phyloP scores from a whole-genome alignment of 2,888 invertebrate genomes.

The Cantharis rustica region DNA sequence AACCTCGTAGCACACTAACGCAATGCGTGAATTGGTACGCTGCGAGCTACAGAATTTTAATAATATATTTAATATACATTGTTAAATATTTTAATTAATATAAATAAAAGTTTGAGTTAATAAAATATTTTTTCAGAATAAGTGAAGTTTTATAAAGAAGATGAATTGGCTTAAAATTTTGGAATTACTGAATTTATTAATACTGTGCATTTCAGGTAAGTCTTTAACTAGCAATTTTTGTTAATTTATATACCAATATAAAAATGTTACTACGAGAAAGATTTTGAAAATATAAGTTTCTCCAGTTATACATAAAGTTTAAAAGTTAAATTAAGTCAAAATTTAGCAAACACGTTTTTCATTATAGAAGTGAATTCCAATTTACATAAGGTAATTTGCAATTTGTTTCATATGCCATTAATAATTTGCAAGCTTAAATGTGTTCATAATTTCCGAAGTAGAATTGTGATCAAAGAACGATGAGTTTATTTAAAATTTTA shows the following conservation, averaged over 20 bases:
- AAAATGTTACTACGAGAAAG: background rate
- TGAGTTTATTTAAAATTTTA: background rate
- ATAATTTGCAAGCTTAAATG: background rate
- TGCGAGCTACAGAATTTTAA: background rate
- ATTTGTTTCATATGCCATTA: background rate
- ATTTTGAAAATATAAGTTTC: background rate
- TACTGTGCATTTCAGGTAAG: background rate
- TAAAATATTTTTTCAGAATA: background rate
- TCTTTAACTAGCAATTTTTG: background rate
- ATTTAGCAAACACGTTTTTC: background rate
- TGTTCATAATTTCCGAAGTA: background rate
- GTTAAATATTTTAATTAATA: background rate
- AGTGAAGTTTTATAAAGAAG: constrained; percentile 2
- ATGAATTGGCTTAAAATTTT: background rate
- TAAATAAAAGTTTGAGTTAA: background rate
- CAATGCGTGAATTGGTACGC: background rate
- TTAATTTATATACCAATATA: background rate
- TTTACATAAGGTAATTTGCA: background rate
- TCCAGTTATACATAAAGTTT: background rate
- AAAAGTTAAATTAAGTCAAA: constrained; percentile 1
- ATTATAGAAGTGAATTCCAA: background rate
- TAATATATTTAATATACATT: background rate
- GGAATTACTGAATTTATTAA: background rate
- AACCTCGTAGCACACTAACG: background rate
- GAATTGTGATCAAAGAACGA: background rate